Evolutionary conservation across 2,888 invertebrate species (phyloP), one percentile per base, ranked within the genome.

Genomic region (Icerya purchasi): DNA sequence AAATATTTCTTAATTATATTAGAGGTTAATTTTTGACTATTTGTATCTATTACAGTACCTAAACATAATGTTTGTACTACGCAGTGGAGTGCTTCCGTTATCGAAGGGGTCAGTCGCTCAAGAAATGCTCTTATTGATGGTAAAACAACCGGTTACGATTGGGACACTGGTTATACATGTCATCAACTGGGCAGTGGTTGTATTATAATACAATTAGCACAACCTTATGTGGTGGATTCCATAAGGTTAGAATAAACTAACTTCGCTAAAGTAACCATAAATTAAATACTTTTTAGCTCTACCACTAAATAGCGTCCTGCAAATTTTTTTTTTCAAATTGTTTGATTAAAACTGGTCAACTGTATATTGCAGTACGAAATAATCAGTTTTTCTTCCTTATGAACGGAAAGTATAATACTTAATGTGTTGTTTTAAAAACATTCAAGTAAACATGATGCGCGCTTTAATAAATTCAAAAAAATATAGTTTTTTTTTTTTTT

Each of bases 121-220:
- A 79, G 96, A 65, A 94, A 98, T 76, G 89, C 93, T 1, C 77
- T 98, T 14, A 78, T 98, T 62, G 96, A 98, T 77, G 97, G 97
- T 18, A 92, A 97, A 72, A 88, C 82, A 59, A 80, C 83, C 68
- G 85, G 88, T 74, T 98, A 97, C 73, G 94, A 97, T 76, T 97
- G 96, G 96, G 97, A 98, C 74, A 88, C 87, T 59, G 96, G 96
- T 63, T 97, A 96, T 73, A 96, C 94, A 2, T 96, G 94, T 72
- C 94, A 96, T 76, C 94, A 94, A 74, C 76, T 92, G 63, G 91
- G 92, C 66, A 86, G 89, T 65, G 96, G 97, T 61, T 84, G 89
- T 66, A 94, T 98, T 69, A 80, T 92, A 66, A 86, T 98, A 63
- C 93, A 97, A 74, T 78, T 98, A 65, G 90, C 85, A 67, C 98